Base-by-base conservation (phyloP, 2,113 vertebrate genomes). In the Scalopus aquaticus region DNA sequence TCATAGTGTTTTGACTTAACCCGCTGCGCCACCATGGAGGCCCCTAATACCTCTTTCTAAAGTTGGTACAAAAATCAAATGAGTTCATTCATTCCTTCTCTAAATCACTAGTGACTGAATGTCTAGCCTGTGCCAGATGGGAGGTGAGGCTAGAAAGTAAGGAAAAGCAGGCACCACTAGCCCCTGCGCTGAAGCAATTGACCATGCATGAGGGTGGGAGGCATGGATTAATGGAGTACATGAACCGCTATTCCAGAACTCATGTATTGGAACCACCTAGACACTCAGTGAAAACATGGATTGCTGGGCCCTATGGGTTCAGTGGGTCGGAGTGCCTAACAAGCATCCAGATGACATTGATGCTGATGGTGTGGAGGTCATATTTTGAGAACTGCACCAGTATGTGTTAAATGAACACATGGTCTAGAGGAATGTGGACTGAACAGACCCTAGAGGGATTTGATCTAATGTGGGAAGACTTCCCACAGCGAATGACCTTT, bases 251-350 rank as follows among this genome's bases (percentile, higher is more conserved):
- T 9, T 22, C 20, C 54, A 56, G 15, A 72, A 42, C 1, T 32
- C 0, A 1, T 10, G 8, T 15, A 4, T 3, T 39, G 6, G 11
- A 39, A 51, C 56, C 35, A 70, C 20, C 1, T 16, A 32, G 9
- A 69, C 3, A 44, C 15, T 42, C 32, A 15, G 67, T 35, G n/a
- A 37, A 62, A 35, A 44, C 6, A 7, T 4, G 3, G 5, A 8
- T 3, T 77, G n/a, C 9, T 32, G 1, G 11, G 19, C 35, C 65
- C 7, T n/a, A 19, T 37, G 2, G 0, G 6, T 15, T 5, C 13
- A 9, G 3, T 22, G 37, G 24, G 83, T n/a, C 9, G 70, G 13
- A 8, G 13, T 24, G 85, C 77, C 35, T 64, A 73, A 42, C 32
- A 56, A n/a, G 15, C 62, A 49, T 35, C 44, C 22, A 20, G 56